Percentiles rank a stretch among this genome's conserved stretches.
These are phyloP conservation scores for Strongylocentrotus purpuratus DNA, from an alignment of 35 echinoderm and acorn worm genomes.

Conservation along the genomic window DNA sequence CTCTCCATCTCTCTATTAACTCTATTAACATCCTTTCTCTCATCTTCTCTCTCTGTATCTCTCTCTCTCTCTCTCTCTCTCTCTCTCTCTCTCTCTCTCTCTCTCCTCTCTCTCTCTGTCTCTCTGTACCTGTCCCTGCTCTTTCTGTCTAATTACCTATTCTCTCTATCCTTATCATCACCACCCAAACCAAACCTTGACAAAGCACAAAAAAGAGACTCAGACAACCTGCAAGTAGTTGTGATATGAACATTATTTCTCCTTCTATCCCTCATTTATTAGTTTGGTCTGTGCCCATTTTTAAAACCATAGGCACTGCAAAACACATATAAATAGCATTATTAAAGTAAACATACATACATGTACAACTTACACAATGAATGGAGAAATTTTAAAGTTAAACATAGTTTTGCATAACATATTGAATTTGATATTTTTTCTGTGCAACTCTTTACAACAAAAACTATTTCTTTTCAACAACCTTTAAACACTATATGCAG, in stretches of 20 bases:
- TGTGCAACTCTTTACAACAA: neutral
- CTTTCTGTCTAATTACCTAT: neutral
- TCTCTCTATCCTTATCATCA: neutral
- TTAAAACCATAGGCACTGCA: neutral
- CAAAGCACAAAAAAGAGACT: neutral
- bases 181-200: no score
- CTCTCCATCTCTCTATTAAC: neutral
- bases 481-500: no score
- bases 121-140: neutral
- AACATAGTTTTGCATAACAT: neutral
- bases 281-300: neutral
- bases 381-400: neutral
- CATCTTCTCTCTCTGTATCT: neutral
- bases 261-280: neutral
- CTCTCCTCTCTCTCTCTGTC: neutral
- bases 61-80: neutral
- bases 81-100: neutral
- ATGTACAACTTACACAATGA: neutral
- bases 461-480: no score
- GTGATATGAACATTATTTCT: neutral
- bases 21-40: neutral
- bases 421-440: neutral
- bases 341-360: neutral
- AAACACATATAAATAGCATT: neutral
- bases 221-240: neutral